Conservation (phyloP, 2,797 vertebrate species). For the Nannoperca obscura region DNA sequence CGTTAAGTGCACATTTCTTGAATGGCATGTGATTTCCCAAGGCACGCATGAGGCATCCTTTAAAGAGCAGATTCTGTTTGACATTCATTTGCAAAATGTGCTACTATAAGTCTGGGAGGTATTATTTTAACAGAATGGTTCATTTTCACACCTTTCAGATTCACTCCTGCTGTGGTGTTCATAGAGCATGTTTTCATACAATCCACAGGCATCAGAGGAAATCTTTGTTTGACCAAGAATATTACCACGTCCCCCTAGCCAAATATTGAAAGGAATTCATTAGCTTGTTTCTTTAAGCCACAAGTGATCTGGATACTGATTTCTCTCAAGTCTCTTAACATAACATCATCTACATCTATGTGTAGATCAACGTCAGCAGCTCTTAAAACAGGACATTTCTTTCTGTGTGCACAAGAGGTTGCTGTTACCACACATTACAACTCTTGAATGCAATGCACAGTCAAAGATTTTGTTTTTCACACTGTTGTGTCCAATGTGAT, state of each 20-base stretch:
- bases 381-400: conserved; percentile 43
- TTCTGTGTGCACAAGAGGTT: conserved; percentile 70
- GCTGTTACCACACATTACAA: conserved; percentile 66
- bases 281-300: conserved; percentile 21
- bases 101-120: conserved; percentile 27
- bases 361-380: conserved; percentile 15
- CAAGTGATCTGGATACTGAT: conserved; percentile 19
- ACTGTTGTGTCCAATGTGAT: conserved; percentile 25
- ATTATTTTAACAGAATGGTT: conserved; percentile 43
- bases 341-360: too few species aligned
- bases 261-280: conserved; percentile 44
- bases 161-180: conserved; percentile 44
- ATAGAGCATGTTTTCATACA: conserved; percentile 23
- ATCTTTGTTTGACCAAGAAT: conserved; percentile 32
- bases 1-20: conserved; percentile 16
- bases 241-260: conserved; percentile 1
- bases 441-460: not conserved
- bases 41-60: conserved; percentile 40
- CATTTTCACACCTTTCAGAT: conserved; percentile 30
- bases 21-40: conserved; percentile 50
- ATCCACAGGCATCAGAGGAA: conserved; percentile 26
- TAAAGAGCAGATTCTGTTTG: conserved; percentile 57
- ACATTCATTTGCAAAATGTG: conserved; percentile 50
- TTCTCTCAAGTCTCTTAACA: not conserved
- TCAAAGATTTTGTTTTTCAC: conserved; percentile 13